Conservation (phyloP, 2,797 vertebrate genomes). For the Amblyraja radiata region DNA sequence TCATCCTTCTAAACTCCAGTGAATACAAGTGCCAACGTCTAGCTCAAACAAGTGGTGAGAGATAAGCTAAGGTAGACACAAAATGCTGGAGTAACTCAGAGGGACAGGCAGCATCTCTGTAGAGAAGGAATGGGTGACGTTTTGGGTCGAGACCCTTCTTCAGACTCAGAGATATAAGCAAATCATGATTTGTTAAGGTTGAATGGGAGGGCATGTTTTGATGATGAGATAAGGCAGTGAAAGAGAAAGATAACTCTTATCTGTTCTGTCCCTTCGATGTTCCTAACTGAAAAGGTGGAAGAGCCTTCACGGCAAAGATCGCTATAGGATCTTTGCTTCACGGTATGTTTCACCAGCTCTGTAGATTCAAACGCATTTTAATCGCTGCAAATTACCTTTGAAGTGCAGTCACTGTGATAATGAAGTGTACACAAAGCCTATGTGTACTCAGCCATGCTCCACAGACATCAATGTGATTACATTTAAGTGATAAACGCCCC, state of each 20-base stretch:
- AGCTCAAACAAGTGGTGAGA: not conserved
- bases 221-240: not conserved
- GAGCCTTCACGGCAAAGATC: conserved; percentile 1
- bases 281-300: not conserved
- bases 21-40: not conserved
- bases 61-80: not conserved
- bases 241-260: not conserved
- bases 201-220: not conserved
- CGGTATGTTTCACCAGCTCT: not conserved
- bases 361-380: not conserved
- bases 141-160: too few species aligned
- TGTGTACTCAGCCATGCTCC: not conserved
- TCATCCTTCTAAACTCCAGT: too few species aligned
- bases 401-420: not conserved
- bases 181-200: not conserved
- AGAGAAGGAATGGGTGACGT: too few species aligned
- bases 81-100: too few species aligned
- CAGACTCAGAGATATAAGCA: not conserved
- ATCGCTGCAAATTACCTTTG: not conserved
- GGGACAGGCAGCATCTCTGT: too few species aligned
- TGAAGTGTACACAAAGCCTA: not conserved
- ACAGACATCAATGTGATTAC: not conserved
- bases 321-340: too few species aligned
- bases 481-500: not conserved
- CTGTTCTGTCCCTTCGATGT: not conserved